Evolutionary conservation across 2,113 vertebrate genomes (phyloP).

Genomic region (Podocnemis expansa): DNA sequence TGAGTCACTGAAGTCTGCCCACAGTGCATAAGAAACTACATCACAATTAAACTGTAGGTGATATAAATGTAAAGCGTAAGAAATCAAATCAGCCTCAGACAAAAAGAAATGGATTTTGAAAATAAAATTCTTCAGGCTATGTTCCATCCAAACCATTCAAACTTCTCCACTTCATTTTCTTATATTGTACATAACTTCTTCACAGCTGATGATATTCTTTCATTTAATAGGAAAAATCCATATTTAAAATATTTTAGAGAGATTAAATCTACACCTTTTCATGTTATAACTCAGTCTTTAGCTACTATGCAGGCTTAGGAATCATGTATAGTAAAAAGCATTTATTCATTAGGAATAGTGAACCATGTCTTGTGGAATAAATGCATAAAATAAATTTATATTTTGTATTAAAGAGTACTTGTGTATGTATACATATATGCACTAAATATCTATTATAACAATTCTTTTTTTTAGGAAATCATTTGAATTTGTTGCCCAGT

Average conservation of each 20-base stretch:
- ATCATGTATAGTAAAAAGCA: background rate
- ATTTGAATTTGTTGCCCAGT: conserved; percentile 54
- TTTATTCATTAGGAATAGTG: background rate
- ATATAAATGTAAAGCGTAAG: conserved; percentile 62
- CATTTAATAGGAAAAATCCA: background rate
- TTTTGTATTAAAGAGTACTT: background rate
- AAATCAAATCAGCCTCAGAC: conserved; percentile 15
- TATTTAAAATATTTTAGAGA: background rate
- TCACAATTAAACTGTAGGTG: conserved; percentile 63
- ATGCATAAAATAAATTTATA: background rate
- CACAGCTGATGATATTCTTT: background rate
- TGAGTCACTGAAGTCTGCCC: conserved; percentile 70
- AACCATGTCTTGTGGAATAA: background rate
- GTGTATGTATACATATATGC: background rate
- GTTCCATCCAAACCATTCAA: background rate
- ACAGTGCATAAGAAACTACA: conserved; percentile 70
- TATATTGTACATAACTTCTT: background rate
- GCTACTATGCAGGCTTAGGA: background rate
- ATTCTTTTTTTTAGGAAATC: conserved; percentile 32
- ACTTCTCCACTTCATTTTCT: background rate
- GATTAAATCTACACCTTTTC: background rate
- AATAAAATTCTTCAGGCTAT: background rate
- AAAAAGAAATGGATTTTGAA: conserved; percentile 35
- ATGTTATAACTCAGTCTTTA: background rate
- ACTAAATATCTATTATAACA: background rate